Conservation (phyloP, 2,113 vertebrate species). For the Heliornis fulica region DNA sequence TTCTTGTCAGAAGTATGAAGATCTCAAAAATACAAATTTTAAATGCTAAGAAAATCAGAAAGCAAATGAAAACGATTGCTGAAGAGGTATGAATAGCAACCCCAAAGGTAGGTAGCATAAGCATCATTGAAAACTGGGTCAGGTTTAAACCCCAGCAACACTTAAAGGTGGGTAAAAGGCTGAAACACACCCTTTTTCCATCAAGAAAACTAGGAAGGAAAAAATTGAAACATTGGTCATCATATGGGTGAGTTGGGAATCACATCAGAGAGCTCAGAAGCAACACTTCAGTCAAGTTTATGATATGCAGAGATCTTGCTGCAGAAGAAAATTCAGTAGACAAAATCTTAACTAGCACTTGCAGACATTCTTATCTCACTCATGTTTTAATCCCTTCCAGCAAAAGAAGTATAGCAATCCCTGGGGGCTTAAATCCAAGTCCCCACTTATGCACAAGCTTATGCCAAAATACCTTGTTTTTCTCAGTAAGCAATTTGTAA, state of each 20-base stretch:
- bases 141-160: neutral
- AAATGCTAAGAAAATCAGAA: neutral
- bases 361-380: neutral
- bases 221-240: neutral
- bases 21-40: neutral
- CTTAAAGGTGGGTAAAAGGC: neutral
- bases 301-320: neutral
- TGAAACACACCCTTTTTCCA: neutral
- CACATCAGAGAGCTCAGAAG: neutral
- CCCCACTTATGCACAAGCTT: neutral
- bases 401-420: no score
- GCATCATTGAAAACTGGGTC: neutral
- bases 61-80: neutral
- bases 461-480: neutral
- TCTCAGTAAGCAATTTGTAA: neutral
- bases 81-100: neutral
- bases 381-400: no score
- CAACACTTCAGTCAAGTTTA: neutral
- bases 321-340: neutral
- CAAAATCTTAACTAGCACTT: neutral
- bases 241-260: neutral
- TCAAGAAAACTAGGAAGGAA: neutral
- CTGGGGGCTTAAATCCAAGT: no score
- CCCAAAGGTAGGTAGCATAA: neutral
- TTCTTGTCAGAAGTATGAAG: neutral